Evolutionary conservation across 1,140 invertebrate genomes (phyloP), one percentile per base, ranked within the genome.

Genomic region (Archivesica marissinica): DNA sequence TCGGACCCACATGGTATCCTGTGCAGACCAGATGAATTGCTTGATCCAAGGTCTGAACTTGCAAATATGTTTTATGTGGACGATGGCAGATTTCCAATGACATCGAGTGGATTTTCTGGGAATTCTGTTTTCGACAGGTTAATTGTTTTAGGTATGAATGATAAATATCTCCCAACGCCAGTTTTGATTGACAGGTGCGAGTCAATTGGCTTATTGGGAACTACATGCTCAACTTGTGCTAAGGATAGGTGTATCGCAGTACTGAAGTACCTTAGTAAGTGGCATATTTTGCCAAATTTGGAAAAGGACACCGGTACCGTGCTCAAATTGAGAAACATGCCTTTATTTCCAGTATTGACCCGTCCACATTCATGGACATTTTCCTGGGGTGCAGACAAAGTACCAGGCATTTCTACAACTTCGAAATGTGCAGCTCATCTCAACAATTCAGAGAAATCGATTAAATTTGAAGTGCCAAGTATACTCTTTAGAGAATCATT

Each of bases 161-260:
- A 35, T 52, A 68, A 88, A 52, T 70, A 50, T 38, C 30, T 90
- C 20, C 41, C 61, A 6, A 66, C 61, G 28, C 30, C 86, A 6
- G 33, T 83, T 30, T 30, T 90, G 20, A 25, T 85, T 20, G 82
- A 89, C n/a, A 78, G 89, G 52, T 79, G 80, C 28, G 59, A 68
- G 47, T 85, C 78, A 39, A 56, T 88, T 41, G n/a, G 30, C 30
- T 17, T 38, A 15, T 17, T 85, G 61, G 47, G n/a, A 20, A 52
- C 35, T 50, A 79, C n/a, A n/a, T 74, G 84, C 44, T 9, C 17
- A 4, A 47, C 33, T 1, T 61, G 85, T 17, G 76, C 75, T 17
- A 35, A 78, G 23, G 38, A 74, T n/a, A 38, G 77, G 39, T 86
- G 64, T 23, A 6, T 13, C 7, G 44, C 28, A 44, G 50, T 87